A percentile compares a stretch with the other conserved stretches of the same genome.
Evolutionary conservation across 2,113 vertebrate species (phyloP).

Genomic region (Thymallus thymallus): DNA sequence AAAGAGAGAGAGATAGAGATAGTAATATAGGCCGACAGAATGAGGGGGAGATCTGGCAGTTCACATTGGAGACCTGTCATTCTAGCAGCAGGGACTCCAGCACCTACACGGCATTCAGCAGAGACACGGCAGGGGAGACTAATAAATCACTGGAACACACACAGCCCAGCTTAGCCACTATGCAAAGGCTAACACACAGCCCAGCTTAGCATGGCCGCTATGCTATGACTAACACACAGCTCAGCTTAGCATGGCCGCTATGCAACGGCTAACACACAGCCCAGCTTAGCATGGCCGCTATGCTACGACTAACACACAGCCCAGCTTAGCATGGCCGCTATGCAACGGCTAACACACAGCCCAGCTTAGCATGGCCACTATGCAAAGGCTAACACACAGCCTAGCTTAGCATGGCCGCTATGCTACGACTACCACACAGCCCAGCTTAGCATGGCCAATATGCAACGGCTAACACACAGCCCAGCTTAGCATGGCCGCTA

Average conservation of each 20-base stretch:
- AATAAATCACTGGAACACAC: conserved; percentile 85
- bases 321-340: not conserved
- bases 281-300: not conserved
- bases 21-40: not conserved
- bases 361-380: not conserved
- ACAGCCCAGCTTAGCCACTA: not conserved
- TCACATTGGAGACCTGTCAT: conserved; percentile 72
- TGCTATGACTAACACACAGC: not conserved
- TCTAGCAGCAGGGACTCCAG: conserved; percentile 76
- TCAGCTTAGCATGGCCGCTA: not conserved
- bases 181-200: not conserved
- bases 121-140: conserved; percentile 66
- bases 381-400: not conserved
- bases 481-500: not conserved
- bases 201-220: not conserved
- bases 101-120: conserved; percentile 74
- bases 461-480: not conserved
- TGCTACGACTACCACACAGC: no score
- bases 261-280: no score
- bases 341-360: no score
- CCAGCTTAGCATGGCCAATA: not conserved
- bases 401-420: not conserved
- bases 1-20: not conserved
- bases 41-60: conserved; percentile 59
- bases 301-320: not conserved